These are phyloP conservation scores for Agrochola lota DNA, from an alignment of 2,888 invertebrate species.

Conservation along the genomic window DNA sequence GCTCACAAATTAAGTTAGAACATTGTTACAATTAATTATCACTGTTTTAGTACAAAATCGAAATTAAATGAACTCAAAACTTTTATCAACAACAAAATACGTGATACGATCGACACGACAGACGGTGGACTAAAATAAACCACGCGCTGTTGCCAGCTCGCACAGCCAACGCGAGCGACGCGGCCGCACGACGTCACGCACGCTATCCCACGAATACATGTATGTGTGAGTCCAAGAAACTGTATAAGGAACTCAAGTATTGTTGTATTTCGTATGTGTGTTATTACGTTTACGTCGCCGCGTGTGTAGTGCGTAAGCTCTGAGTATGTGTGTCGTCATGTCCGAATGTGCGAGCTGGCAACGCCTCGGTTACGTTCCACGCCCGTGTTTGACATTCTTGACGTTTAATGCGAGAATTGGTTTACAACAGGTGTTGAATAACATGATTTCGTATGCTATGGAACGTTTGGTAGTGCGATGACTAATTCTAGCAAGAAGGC, in stretches of 20 bases:
- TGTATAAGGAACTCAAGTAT: background rate
- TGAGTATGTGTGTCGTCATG: constrained; percentile 55
- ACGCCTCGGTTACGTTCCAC: constrained; percentile 37
- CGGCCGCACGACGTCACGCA: constrained; percentile 50
- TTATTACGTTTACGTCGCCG: constrained; percentile 6
- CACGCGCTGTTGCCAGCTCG: constrained; percentile 56
- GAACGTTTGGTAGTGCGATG: background rate
- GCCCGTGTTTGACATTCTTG: constrained; percentile 41
- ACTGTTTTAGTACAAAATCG: background rate
- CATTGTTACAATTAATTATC: background rate
- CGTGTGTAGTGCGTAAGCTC: constrained; percentile 31
- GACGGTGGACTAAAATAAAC: constrained; percentile 61
- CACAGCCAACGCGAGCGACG: constrained; percentile 56
- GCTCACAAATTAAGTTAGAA: background rate
- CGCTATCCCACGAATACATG: background rate
- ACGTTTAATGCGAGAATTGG: constrained; percentile 8
- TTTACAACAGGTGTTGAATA: constrained; percentile 11
- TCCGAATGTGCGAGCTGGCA: constrained; percentile 52
- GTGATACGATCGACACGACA: constrained; percentile 64
- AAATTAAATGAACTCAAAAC: constrained; percentile 17
- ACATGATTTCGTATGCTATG: background rate
- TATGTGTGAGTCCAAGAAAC: constrained; percentile 20
- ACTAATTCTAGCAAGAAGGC: background rate
- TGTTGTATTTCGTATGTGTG: constrained; percentile 6
- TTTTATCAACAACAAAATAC: constrained; percentile 32